Conservation (phyloP, 2,888 invertebrate genomes). For the Patella pellucida region DNA sequence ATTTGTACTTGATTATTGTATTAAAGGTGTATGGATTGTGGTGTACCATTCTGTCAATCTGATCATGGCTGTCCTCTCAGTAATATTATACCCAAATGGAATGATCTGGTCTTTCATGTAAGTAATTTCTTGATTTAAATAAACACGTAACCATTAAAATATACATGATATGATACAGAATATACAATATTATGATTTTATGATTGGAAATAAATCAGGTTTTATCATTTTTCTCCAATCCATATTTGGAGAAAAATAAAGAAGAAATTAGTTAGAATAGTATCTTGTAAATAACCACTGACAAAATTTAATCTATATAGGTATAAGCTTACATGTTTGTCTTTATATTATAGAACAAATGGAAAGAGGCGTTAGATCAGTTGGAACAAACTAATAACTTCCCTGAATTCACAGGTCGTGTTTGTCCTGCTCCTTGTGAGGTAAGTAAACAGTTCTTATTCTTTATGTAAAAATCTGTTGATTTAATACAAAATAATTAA, state of each 20-base stretch:
- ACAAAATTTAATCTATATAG: background rate
- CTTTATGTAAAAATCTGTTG: background rate
- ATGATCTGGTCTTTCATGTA: conserved; percentile 89
- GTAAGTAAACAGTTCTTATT: conserved; percentile 49
- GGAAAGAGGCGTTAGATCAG: conserved; percentile 93
- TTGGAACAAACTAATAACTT: conserved; percentile 98
- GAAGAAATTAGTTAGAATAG: too few species aligned
- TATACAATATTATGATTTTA: background rate
- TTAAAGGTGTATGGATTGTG: conserved; percentile 94
- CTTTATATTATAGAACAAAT: conserved; percentile 79
- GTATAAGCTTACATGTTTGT: background rate
- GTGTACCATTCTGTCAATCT: conserved; percentile 97
- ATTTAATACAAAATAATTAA: too few species aligned
- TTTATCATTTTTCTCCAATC: background rate
- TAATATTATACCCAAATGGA: conserved; percentile 99
- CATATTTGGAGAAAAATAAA: too few species aligned
- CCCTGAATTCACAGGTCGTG: conserved; percentile 94
- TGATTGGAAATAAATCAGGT: background rate
- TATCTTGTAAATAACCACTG: too few species aligned
- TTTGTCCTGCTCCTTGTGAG: conserved; percentile 93
- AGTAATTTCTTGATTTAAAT: conserved; percentile 21
- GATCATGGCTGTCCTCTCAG: conserved; percentile 96
- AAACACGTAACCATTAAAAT: too few species aligned
- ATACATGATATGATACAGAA: too few species aligned
- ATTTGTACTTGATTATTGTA: background rate